Evolutionary conservation across 2,797 vertebrate species (phyloP), one percentile per base, ranked within the genome.

Genomic region (Adelosebastes latens): DNA sequence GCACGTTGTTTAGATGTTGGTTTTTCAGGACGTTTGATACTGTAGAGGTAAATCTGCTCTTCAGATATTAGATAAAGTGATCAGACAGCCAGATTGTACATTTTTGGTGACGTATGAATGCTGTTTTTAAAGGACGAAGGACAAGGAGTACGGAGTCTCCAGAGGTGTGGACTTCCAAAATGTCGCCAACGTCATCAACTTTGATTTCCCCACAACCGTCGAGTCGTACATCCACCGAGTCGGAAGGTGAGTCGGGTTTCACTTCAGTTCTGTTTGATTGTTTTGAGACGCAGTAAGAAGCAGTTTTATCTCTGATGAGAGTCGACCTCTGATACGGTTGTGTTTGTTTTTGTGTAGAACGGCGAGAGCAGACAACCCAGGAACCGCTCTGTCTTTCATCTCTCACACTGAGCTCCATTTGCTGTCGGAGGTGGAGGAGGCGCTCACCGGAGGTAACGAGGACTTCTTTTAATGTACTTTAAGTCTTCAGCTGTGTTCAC

Each of bases 91-190:
- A 16, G 4, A 18, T 0, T 68, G n/a, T 46, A 12, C 42, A 0
- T 22, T 18, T 25, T 24, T 32, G 4, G 0, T 42, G 29, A 9
- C 5, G 5, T 24, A 2, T 6, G 6, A 10, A 22, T 0, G 11
- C 11, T 39, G 2, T 75, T 64, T 34, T 70, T 62, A 0, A 79
- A 99, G 97, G 83, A 80, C 68, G 2, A 96, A 95, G 0, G 98
- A 98, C 46, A 96, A 95, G 0, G 98, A 99, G 84, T 97, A 95
- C 0, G 94, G 98, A 0, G 96, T 97, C 34, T 97, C 98, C 5
- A 95, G 98, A 39, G 98, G 98, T 0, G 96, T 99, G 2, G 98
- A 99, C 85, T 99, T 99, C 93, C 97, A 98, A 42, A 97, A 98
- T 0, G 96, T 99, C 0, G 94, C 95, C 5, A 96, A 96, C 0